Percentiles rank a stretch among this genome's conserved stretches.
These are phyloP conservation scores for Hymenopus coronatus DNA, from an alignment of 2,888 invertebrate species.

Conservation along the genomic window DNA sequence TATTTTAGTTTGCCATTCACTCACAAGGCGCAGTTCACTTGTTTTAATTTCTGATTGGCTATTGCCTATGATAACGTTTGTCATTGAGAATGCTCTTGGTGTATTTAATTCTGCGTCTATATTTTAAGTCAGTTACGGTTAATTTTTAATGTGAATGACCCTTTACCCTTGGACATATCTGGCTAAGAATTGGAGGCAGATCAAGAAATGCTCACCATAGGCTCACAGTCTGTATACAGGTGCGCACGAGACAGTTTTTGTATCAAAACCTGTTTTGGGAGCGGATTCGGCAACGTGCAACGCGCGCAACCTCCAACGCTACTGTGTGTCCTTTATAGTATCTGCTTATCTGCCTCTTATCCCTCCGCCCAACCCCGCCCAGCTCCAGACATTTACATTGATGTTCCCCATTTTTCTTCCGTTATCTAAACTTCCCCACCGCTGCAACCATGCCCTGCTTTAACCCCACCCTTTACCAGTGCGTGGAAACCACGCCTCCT, in stretches of 20 bases:
- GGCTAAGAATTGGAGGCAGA: too few relatives aligned
- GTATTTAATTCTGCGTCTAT: too few relatives aligned
- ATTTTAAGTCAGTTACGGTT: too few relatives aligned
- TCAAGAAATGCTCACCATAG: background rate
- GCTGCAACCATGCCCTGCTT: background rate
- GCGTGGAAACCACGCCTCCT: background rate
- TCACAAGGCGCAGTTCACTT: too few relatives aligned
- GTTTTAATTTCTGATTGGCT: too few relatives aligned
- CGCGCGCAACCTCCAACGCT: too few relatives aligned
- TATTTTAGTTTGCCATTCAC: too few relatives aligned
- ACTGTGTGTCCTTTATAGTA: background rate
- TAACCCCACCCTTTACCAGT: background rate
- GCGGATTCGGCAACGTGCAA: background rate
- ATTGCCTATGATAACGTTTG: too few relatives aligned
- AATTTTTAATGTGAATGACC: too few relatives aligned
- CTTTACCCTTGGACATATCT: too few relatives aligned
- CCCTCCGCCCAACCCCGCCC: background rate
- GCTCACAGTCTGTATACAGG: background rate
- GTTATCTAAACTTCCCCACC: constrained; percentile 25
- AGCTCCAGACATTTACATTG: constrained; percentile 28
- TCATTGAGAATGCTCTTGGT: too few relatives aligned
- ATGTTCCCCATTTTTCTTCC: constrained; percentile 29
- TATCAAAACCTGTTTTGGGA: background rate
- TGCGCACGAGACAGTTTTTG: background rate
- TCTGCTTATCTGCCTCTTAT: background rate